Base-by-base conservation (phyloP, 1,140 invertebrate genomes). In the Tetragnatha versicolor region DNA sequence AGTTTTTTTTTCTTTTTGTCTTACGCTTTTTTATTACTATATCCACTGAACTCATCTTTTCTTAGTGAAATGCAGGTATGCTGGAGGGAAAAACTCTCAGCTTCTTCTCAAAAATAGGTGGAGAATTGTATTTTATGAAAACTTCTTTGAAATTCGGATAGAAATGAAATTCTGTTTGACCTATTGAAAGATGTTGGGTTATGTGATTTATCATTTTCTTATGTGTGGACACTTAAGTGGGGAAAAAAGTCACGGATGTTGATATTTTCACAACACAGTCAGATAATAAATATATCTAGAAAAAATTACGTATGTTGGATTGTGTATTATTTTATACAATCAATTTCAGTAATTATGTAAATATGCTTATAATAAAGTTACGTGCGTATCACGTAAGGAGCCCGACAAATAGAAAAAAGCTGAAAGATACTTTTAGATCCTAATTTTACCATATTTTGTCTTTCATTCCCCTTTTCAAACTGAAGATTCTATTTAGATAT, bases 131-230 rank as follows among this genome's bases (percentile, higher is more conserved):
- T 72, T 55, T 72, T 55, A 58, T 55, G 29, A 37, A 58, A 72
- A 72, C 51, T 72, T 72, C n/a, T n/a, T 42, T 39, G 51, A 72
- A 72, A 58, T 72, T 58, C 1, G 4, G 51, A 58, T 51, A 37
- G 68, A 72, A 72, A 72, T 72, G 49, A 33, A 72, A 58, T 72
- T 72, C 51, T 72, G 68, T 72, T 72, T 72, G 68, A 72, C 68
- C 68, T 35, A 22, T 58, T 33, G n/a, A 33, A 22, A 29, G 22
- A 20, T 72, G 51, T 58, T 72, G 22, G 68, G 9, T 25, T 37
- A 39, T 72, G 51, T 58, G 51, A 72, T 72, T 72, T 72, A 72
- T 72, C 68, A 72, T 72, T 72, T 72, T 42, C 12, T n/a, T 31
- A 69, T 29, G 31, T 53, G 66, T 55, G 51, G 47, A 63, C 42